Conservation (phyloP, 2,113 vertebrate species). For the Holacanthus passer region DNA sequence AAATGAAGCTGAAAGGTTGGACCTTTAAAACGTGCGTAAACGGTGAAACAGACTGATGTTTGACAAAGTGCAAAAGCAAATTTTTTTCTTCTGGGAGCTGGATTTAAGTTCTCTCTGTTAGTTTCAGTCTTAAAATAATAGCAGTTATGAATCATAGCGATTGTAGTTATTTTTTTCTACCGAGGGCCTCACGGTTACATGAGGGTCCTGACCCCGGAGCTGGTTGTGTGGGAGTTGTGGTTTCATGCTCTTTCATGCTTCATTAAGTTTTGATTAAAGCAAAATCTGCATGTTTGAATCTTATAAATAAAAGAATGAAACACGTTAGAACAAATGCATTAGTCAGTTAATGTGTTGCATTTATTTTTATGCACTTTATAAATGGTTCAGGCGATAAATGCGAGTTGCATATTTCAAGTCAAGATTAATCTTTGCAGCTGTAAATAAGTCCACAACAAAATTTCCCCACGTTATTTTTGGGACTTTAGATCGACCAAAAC, state of each 20-base stretch:
- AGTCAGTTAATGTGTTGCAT: background rate
- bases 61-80: slow-evolving; percentile 9
- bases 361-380: background rate
- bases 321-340: background rate
- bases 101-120: slow-evolving; percentile 9
- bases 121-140: slow-evolving; percentile 22
- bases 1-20: slow-evolving; percentile 4
- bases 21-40: background rate
- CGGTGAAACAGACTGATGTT: slow-evolving; percentile 4
- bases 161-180: background rate
- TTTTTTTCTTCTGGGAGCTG: background rate
- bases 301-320: slow-evolving; percentile 21
- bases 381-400: background rate
- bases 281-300: background rate
- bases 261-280: slow-evolving; percentile 29
- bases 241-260: slow-evolving; percentile 40
- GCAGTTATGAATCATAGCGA: slow-evolving; percentile 23
- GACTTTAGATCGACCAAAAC: background rate
- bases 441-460: background rate
- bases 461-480: background rate
- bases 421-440: background rate
- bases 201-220: slow-evolving; percentile 49
- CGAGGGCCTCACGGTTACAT: slow-evolving; percentile 27
- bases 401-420: background rate
- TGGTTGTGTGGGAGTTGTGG: slow-evolving; percentile 16